Percentiles rank a stretch among this genome's conserved stretches.
Evolutionary conservation across 2,888 invertebrate species (phyloP).

Genomic region (Idaea biselata): DNA sequence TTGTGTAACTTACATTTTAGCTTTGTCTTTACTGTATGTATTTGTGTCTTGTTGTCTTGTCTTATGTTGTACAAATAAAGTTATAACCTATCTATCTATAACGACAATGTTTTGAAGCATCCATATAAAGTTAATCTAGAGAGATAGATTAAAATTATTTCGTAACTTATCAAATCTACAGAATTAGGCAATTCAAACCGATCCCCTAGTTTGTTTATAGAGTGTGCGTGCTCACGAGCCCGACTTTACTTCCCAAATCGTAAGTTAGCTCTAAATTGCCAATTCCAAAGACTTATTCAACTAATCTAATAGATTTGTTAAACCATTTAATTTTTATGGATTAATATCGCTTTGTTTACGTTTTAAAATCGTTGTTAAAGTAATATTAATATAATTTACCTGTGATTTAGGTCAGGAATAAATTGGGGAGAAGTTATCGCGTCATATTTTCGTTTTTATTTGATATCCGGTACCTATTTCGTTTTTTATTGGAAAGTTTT

Average conservation of each 20-base stretch:
- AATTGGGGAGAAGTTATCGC: neutral
- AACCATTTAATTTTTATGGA: neutral
- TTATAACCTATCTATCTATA: too few relatives aligned
- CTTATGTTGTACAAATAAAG: too few relatives aligned
- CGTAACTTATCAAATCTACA: neutral
- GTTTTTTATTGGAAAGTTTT: neutral
- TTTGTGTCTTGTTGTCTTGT: too few relatives aligned
- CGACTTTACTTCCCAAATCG: neutral
- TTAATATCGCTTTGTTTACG: neutral
- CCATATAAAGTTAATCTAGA: too few relatives aligned
- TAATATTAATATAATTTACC: neutral
- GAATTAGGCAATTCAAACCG: neutral
- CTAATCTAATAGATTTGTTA: neutral
- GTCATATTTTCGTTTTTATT: neutral
- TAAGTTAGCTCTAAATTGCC: neutral
- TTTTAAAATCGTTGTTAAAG: neutral
- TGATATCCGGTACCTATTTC: neutral
- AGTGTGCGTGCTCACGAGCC: neutral
- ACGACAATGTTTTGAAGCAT: too few relatives aligned
- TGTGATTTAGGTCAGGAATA: neutral
- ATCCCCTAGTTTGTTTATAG: neutral
- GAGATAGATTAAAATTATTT: too few relatives aligned
- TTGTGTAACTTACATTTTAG: too few relatives aligned
- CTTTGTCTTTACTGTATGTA: too few relatives aligned
- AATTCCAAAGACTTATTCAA: neutral